A percentile compares a stretch with the other conserved stretches of the same genome.
Conservation (phyloP, 2,888 invertebrate species). For the Enchytraeus crypticus region DNA sequence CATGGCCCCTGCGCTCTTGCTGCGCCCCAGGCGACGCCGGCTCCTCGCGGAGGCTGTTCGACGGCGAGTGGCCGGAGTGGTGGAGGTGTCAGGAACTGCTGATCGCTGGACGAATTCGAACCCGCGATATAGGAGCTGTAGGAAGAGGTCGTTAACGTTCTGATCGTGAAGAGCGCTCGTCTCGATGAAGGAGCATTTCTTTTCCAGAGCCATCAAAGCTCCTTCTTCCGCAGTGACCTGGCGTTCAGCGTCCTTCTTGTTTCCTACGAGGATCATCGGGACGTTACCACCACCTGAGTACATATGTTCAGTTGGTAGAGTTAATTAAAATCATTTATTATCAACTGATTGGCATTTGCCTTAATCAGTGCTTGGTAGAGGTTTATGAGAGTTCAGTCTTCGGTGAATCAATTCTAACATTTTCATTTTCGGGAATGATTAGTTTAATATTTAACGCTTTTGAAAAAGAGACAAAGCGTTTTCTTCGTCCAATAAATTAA, state of each 20-base stretch:
- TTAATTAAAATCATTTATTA: no score
- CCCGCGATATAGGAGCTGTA: neutral
- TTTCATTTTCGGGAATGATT: no score
- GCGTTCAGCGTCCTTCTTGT: constrained; percentile 1
- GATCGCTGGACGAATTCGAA: neutral
- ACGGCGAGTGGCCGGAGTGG: neutral
- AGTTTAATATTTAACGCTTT: no score
- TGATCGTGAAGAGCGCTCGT: constrained; percentile 2
- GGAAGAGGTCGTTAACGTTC: constrained; percentile 4
- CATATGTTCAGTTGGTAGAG: neutral
- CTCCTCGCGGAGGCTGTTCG: neutral
- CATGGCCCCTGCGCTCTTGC: neutral
- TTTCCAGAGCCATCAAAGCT: neutral
- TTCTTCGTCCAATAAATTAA: neutral
- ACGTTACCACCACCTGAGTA: neutral
- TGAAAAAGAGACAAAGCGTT: neutral
- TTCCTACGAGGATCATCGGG: constrained; percentile 6
- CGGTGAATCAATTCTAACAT: no score
- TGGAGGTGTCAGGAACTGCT: neutral
- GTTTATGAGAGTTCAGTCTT: no score
- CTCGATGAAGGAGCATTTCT: neutral
- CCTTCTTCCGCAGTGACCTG: neutral
- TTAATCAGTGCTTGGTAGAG: no score
- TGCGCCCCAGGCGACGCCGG: neutral
- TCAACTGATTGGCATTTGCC: no score